Conservation (phyloP, 2,113 vertebrate genomes). For the Pionites leucogaster region DNA sequence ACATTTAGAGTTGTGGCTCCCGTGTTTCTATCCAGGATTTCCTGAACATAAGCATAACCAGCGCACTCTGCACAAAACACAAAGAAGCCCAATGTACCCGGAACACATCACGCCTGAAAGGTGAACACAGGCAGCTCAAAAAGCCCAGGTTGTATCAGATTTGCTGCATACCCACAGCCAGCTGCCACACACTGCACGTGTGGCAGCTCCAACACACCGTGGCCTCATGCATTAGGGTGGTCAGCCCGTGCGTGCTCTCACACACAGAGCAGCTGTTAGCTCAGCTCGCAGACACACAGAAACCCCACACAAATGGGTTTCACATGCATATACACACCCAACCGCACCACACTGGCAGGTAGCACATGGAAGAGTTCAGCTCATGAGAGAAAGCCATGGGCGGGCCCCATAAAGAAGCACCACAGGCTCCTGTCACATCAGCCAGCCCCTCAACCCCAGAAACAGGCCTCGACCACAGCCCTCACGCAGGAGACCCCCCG, state of each 20-base stretch:
- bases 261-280: background rate
- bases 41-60: background rate
- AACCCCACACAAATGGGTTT: accelerated
- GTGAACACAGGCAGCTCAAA: background rate
- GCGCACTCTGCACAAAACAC: background rate
- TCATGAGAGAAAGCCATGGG: accelerated
- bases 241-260: accelerated
- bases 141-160: accelerated
- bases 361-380: accelerated
- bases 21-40: background rate
- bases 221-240: accelerated
- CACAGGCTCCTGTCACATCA: background rate
- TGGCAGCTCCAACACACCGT: accelerated
- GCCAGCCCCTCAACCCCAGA: accelerated
- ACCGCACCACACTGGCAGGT: accelerated
- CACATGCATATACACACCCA: background rate
- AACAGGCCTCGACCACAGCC: background rate
- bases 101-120: background rate
- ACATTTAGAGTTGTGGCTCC: background rate
- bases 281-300: background rate
- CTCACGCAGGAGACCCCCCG: accelerated
- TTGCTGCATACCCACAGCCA: accelerated
- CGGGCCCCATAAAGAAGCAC: accelerated
- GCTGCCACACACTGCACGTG: accelerated
- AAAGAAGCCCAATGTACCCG: background rate